Percentiles rank a stretch among this genome's conserved stretches.
phyloP scores from a whole-genome alignment of 2,113 vertebrate species.

The Blennius ocellaris region DNA sequence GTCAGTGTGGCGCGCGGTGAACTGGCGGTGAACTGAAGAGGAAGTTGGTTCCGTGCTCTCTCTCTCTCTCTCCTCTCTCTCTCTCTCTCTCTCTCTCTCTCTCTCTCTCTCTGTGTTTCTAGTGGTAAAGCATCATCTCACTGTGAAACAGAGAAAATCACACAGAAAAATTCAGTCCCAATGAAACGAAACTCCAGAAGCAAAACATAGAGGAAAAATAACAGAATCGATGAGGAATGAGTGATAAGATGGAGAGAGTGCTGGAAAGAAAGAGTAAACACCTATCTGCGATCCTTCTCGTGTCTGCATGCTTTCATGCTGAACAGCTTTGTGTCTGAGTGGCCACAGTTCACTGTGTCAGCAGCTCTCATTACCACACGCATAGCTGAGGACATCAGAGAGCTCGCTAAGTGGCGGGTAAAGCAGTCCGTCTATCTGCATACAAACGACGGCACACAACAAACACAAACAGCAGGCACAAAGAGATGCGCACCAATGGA shows the following conservation, averaged over 20 bases:
- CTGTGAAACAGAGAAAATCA: constrained; percentile 48
- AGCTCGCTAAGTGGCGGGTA: constrained; percentile 42
- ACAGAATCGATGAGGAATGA: constrained; percentile 14
- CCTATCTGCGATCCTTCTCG: constrained; percentile 40
- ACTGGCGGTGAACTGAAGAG: constrained; percentile 75
- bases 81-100: constrained; percentile 42
- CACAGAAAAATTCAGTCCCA: constrained; percentile 51
- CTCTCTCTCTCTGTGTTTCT: constrained; percentile 46
- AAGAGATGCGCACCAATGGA: constrained; percentile 28
- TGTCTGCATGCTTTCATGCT: constrained; percentile 32
- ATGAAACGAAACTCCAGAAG: not conserved
- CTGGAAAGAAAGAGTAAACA: constrained; percentile 22
- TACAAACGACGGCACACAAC: constrained; percentile 35
- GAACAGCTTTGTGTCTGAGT: constrained; percentile 56
- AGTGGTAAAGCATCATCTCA: constrained; percentile 45
- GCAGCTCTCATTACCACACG: constrained; percentile 57
- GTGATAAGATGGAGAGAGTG: not conserved
- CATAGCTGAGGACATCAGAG: constrained; percentile 59
- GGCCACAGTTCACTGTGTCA: constrained; percentile 63
- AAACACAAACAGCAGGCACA: constrained; percentile 26
- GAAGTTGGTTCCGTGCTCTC: constrained; percentile 55
- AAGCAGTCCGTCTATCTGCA: constrained; percentile 34
- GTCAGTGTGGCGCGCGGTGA: constrained; percentile 68
- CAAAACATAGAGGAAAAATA: constrained; percentile 46
- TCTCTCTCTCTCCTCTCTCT: constrained; percentile 36